Conservation (phyloP, 2,113 vertebrate genomes). For the Poecilia latipinna region DNA sequence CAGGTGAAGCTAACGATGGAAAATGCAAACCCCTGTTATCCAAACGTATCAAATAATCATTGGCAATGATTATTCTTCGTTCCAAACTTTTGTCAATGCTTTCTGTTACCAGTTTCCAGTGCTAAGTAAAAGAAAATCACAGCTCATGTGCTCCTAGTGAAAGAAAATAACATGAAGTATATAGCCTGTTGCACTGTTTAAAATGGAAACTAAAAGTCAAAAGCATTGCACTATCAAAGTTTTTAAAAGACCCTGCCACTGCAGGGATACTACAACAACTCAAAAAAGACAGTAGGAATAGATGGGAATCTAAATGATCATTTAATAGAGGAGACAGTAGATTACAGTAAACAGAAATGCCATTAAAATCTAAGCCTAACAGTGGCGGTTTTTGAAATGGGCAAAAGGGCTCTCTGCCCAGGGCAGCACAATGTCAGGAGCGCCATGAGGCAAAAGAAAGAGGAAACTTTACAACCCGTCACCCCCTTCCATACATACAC, state of each 20-base stretch:
- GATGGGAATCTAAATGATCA: background rate
- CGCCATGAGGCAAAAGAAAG: background rate
- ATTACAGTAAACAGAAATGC: background rate
- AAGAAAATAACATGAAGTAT: conserved; percentile 1
- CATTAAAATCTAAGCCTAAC: background rate
- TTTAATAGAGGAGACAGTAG: background rate
- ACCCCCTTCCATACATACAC: background rate
- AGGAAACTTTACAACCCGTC: background rate
- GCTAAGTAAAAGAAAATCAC: background rate
- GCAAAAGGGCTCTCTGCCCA: background rate
- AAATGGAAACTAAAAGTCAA: conserved; percentile 53
- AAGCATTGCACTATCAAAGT: conserved; percentile 54
- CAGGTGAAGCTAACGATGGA: conserved; percentile 39
- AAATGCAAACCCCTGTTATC: conserved; percentile 70
- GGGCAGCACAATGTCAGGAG: background rate
- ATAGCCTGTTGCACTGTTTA: background rate
- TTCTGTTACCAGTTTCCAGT: conserved; percentile 60
- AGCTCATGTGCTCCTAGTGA: background rate
- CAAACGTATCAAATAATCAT: conserved; percentile 76
- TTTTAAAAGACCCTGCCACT: conserved; percentile 16
- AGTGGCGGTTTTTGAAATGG: background rate
- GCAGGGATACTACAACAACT: background rate
- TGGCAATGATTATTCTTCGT: conserved; percentile 52
- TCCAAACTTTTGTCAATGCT: conserved; percentile 59
- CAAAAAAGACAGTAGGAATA: background rate